Percentiles rank a stretch among this genome's conserved stretches.
These are phyloP conservation scores for Lepidochitona cinerea DNA, from an alignment of 2,888 invertebrate genomes.

Conservation along the genomic window DNA sequence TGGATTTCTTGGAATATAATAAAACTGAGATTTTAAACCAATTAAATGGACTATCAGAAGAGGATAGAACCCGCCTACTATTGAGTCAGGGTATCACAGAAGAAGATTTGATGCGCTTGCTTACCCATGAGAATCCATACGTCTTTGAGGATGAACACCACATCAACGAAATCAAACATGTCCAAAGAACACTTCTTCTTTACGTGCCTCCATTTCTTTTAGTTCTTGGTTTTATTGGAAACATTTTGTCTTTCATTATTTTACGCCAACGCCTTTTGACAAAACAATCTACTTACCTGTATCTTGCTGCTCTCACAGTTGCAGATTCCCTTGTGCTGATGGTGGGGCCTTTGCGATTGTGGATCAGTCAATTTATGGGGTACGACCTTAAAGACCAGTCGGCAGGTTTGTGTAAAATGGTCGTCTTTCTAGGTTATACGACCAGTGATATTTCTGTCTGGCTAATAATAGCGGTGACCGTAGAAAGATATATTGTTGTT, in stretches of 20 bases:
- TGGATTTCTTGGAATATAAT: not conserved
- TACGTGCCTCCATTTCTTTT: slow-evolving; percentile 61
- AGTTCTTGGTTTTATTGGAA: slow-evolving; percentile 65
- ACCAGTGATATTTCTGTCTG: slow-evolving; percentile 64
- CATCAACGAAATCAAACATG: not conserved
- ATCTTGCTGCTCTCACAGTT: slow-evolving; percentile 60
- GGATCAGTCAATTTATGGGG: slow-evolving; percentile 61
- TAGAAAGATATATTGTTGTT: slow-evolving; percentile 58
- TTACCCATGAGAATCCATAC: not conserved
- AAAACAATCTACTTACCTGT: slow-evolving; percentile 61
- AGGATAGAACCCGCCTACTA: not conserved
- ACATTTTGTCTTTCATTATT: slow-evolving; percentile 61
- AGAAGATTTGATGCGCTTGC: not conserved
- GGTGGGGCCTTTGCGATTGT: slow-evolving; percentile 58
- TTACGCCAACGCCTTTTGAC: slow-evolving; percentile 58
- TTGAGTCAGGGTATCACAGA: not conserved
- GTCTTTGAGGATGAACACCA: not conserved
- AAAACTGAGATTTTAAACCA: not conserved
- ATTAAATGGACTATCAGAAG: not conserved
- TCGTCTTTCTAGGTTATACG: slow-evolving; percentile 53
- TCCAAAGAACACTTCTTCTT: slow-evolving; percentile 19
- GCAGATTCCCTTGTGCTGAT: slow-evolving; percentile 64
- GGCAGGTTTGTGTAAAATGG: slow-evolving; percentile 58
- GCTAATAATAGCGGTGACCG: slow-evolving; percentile 54
- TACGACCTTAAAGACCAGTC: slow-evolving; percentile 46